A percentile compares a stretch with the other conserved stretches of the same genome.
phyloP scores from a whole-genome alignment of 2,888 invertebrate genomes.

The Aquatica leii region DNA sequence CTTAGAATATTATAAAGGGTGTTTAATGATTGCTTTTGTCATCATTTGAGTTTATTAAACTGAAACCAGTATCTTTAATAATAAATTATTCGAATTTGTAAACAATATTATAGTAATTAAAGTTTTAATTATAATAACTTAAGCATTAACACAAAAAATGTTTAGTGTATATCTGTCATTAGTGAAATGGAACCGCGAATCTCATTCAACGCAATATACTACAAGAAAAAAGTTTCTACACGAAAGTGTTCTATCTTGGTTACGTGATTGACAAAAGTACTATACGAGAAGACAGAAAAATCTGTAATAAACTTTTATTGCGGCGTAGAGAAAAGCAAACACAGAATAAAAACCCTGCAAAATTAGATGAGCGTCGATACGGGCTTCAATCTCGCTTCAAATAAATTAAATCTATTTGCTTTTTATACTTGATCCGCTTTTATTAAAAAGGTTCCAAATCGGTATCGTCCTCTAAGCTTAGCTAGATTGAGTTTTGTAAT shows the following conservation, averaged over 20 bases:
- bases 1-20: no score
- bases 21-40: no score
- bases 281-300: slow-evolving; percentile 27
- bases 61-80: no score
- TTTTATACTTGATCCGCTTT: slow-evolving; percentile 51
- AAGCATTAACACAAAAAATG: no score
- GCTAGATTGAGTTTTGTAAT: slow-evolving; percentile 51
- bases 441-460: slow-evolving; percentile 52
- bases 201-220: slow-evolving; percentile 25
- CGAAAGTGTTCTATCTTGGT: slow-evolving; percentile 25
- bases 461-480: slow-evolving; percentile 48
- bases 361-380: slow-evolving; percentile 44
- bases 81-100: no score
- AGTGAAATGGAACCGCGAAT: slow-evolving; percentile 46
- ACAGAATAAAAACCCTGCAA: slow-evolving; percentile 42
- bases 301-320: slow-evolving; percentile 20
- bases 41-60: no score
- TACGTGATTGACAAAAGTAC: slow-evolving; percentile 19
- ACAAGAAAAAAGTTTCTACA: slow-evolving; percentile 30
- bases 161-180: slow-evolving; percentile 42
- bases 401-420: slow-evolving; percentile 53
- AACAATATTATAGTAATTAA: no score
- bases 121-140: no score
- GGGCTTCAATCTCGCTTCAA: slow-evolving; percentile 46
- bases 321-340: slow-evolving; percentile 38